Percentiles rank a stretch among this genome's conserved stretches.
Conservation (phyloP, 2,888 invertebrate species). For the Agonopterix arenella region DNA sequence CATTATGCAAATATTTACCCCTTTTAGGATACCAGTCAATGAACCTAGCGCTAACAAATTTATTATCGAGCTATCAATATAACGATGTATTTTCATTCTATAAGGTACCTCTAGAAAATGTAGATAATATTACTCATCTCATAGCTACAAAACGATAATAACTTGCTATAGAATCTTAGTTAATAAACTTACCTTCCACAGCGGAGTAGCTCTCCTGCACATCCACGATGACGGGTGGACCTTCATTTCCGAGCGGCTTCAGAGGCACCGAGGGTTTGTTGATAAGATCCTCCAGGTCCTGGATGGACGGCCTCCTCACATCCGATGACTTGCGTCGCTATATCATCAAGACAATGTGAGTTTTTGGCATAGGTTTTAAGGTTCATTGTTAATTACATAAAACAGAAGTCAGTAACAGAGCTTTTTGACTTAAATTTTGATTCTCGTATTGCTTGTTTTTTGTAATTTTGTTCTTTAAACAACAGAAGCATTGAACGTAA, state of each 20-base stretch:
- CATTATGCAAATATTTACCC: no score
- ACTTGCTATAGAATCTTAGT: neutral
- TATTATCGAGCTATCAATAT: neutral
- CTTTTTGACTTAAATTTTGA: no score
- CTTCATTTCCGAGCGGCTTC: conserved; percentile 85
- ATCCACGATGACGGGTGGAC: conserved; percentile 93
- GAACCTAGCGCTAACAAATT: no score
- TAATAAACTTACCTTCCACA: conserved; percentile 87
- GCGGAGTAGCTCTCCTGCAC: conserved; percentile 97
- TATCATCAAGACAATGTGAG: conserved; percentile 33
- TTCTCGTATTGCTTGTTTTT: no score
- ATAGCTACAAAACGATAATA: neutral
- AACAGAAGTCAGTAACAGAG: no score
- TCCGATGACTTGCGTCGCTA: conserved; percentile 92
- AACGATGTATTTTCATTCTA: neutral
- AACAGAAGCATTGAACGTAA: no score
- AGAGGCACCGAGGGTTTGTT: conserved; percentile 95
- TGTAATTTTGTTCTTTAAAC: no score
- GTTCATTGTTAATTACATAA: conserved; percentile 42
- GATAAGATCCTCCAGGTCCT: conserved; percentile 92
- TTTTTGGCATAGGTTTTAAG: conserved; percentile 7
- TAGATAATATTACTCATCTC: neutral
- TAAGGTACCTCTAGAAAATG: neutral
- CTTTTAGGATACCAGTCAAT: no score
- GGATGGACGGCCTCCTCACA: conserved; percentile 91